Percentiles rank a stretch among this genome's conserved stretches.
Evolutionary conservation across 2,888 invertebrate genomes (phyloP).

Genomic region (Camponotus fellah): DNA sequence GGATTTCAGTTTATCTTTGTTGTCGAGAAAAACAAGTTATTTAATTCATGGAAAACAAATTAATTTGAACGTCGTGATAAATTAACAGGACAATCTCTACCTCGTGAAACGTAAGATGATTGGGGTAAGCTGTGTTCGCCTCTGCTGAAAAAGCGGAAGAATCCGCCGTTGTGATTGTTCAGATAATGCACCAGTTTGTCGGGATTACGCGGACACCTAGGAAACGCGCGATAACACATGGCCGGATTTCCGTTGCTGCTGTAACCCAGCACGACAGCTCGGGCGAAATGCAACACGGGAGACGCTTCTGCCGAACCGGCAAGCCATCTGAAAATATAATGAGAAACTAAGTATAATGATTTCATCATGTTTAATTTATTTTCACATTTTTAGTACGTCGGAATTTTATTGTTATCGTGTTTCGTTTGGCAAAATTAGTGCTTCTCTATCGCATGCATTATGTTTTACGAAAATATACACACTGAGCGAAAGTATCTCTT

Average conservation of each 20-base stretch:
- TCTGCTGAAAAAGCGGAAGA: conserved; percentile 91
- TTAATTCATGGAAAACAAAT: conserved; percentile 1
- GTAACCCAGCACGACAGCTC: conserved; percentile 92
- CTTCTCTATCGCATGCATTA: background rate
- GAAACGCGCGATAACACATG: conserved; percentile 90
- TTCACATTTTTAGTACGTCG: conserved; percentile 85
- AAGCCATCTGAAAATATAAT: conserved; percentile 87
- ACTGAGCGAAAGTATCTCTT: conserved; percentile 88
- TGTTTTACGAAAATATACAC: conserved; percentile 79
- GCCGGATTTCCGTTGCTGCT: conserved; percentile 89
- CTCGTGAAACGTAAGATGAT: background rate
- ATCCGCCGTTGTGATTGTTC: conserved; percentile 95
- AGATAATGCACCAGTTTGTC: conserved; percentile 92
- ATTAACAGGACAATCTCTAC: conserved; percentile 20
- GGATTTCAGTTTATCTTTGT: conserved; percentile 9
- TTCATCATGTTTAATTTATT: background rate
- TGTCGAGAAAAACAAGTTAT: conserved; percentile 11
- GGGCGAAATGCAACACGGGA: conserved; percentile 91
- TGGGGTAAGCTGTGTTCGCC: conserved; percentile 11
- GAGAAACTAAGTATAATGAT: background rate
- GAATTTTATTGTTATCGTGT: background rate
- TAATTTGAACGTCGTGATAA: background rate
- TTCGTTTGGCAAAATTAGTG: background rate
- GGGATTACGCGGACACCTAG: conserved; percentile 91
- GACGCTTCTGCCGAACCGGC: conserved; percentile 87